Evolutionary conservation across 2,113 vertebrate genomes (phyloP).

Genomic region (Puffinus mauretanicus): DNA sequence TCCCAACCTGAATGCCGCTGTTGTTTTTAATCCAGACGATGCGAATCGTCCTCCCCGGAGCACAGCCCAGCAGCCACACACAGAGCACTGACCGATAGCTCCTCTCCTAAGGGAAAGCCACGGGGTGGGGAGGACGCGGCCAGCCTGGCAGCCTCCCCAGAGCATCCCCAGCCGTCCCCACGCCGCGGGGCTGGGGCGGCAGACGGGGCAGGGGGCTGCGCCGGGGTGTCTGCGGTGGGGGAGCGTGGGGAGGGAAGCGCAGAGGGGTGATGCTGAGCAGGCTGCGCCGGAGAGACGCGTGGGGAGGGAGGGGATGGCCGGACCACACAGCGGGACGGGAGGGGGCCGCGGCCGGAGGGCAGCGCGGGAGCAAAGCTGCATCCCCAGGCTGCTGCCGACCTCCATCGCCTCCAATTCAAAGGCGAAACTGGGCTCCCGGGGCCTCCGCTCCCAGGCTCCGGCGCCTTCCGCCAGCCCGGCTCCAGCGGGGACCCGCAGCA

Average conservation of each 20-base stretch:
- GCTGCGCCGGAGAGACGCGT: neutral
- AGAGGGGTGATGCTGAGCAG: neutral
- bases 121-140: neutral
- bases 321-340: slow-evolving; percentile 12
- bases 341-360: neutral
- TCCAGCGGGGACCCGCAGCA: neutral
- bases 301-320: neutral
- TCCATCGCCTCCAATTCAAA: neutral
- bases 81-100: neutral
- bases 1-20: neutral
- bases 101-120: neutral
- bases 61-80: neutral
- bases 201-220: neutral
- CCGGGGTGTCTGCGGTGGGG: neutral
- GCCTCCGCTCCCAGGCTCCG: neutral
- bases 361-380: neutral
- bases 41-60: neutral
- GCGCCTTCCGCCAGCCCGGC: neutral
- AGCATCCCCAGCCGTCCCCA: neutral
- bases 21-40: neutral
- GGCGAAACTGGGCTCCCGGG: neutral
- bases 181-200: neutral
- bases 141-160: neutral
- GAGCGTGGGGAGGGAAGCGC: neutral
- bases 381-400: neutral